Evolutionary conservation across 92 coral and sea anemone species (phyloP), one percentile per base, ranked within the genome.

Genomic region (Anthopleura xanthogrammica): DNA sequence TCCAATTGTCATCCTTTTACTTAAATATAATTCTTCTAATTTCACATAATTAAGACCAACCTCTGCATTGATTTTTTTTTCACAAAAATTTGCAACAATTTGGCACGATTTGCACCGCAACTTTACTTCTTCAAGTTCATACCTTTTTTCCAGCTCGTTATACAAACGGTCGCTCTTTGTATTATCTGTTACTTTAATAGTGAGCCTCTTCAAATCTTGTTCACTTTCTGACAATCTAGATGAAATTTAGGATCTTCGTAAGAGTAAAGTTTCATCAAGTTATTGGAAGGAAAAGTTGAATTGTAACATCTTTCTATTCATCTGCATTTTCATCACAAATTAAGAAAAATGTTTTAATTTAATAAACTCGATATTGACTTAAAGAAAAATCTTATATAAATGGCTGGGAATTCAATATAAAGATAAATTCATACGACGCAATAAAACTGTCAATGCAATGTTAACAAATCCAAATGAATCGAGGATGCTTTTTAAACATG

Each of bases 111-210:
- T 54, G 16, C 40, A 11, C 36, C 36, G 4, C 16, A 0, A 54
- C 42, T 50, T 17, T 16, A 60, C 0, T 24, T 42, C 24, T 52
- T 82, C 55, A 6, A 19, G 54, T 78, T 41, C 86, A 75, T 9
- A 89, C 92, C 78, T 82, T 57, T 89, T 89, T 52, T 84, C 83
- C 42, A 89, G 60, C 58, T 89, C 83, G 64, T 52, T 58, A 62
- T 86, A 85, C 17, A 86, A 87, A 11, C 75, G 83, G 79, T 89
- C 88, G 36, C 75, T 85, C 41, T 46, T 68, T 23, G 66, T 76
- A 72, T 57, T 86, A 41, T 86, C 89, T 24, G 60, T 79, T 13
- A 82, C 36, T 74, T 86, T 82, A 58, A 77, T 52, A 3, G 92
- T 74, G 39, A 87, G 16, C 36, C 55, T 80, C 48, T 83, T 80